phyloP scores from a whole-genome alignment of 2,797 vertebrate species.

The Rhabdophis nuchalis region DNA sequence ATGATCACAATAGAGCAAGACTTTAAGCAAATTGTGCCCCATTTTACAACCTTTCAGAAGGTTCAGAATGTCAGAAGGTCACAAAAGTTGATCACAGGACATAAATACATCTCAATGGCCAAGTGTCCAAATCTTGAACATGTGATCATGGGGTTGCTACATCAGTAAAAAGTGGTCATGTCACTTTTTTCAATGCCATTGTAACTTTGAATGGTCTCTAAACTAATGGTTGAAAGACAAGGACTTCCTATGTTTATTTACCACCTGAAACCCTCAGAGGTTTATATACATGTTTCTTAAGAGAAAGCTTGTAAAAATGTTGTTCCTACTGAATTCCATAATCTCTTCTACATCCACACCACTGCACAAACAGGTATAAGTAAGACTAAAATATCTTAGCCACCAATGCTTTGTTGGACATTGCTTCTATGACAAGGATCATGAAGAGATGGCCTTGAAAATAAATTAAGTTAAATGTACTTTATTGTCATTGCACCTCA shows the following conservation, averaged over 20 bases:
- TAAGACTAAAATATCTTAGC: not conserved
- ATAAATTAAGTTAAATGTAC: not conserved
- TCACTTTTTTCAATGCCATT: not conserved
- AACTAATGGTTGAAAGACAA: not conserved
- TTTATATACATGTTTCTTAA: not conserved
- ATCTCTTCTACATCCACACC: not conserved
- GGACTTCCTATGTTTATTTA: not conserved
- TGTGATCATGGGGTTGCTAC: not conserved
- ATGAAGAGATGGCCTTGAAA: not conserved
- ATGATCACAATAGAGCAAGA: not conserved
- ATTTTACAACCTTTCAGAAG: not conserved
- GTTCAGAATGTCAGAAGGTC: not conserved
- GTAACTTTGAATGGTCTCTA: not conserved
- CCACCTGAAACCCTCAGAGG: not conserved
- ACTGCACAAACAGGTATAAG: not conserved
- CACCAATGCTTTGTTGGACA: not conserved
- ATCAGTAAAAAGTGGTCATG: not conserved
- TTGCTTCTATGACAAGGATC: not conserved
- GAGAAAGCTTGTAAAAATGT: not conserved
- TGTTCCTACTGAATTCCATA: not conserved
- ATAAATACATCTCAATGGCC: not conserved
- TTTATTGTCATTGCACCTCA: no score
- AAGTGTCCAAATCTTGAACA: not conserved
- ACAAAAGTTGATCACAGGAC: not conserved
- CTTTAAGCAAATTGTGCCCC: not conserved